A percentile compares a stretch with the other conserved stretches of the same genome.
Conservation (phyloP, 2,113 vertebrate species). For the Aix galericulata region DNA sequence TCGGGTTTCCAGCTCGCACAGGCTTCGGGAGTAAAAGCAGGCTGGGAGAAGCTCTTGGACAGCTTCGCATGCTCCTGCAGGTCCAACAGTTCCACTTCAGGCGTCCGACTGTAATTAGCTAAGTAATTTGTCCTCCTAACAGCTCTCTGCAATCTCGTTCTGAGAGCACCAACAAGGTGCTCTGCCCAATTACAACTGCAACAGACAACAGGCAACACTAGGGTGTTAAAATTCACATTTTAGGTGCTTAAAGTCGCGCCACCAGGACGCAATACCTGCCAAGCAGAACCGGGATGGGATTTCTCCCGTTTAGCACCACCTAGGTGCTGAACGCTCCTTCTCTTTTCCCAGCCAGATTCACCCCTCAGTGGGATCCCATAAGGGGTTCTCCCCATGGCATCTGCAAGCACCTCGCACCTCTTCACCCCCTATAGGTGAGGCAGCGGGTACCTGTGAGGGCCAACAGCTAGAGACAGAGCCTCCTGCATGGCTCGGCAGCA, state of each 20-base stretch:
- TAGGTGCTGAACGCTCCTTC: background rate
- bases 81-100: background rate
- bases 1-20: background rate
- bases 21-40: background rate
- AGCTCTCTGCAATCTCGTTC: background rate
- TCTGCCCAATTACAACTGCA: background rate
- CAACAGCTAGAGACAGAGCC: background rate
- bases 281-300: background rate
- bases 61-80: background rate
- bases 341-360: background rate
- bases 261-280: background rate
- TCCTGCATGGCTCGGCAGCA: background rate
- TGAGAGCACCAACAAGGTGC: background rate
- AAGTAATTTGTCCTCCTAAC: background rate
- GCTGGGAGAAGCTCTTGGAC: background rate
- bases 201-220: background rate
- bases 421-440: rapidly evolving
- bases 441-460: background rate
- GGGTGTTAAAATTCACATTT: background rate
- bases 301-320: background rate
- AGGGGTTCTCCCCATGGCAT: background rate
- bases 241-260: background rate
- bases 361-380: background rate
- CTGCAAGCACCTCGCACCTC: background rate
- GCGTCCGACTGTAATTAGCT: background rate